Evolutionary conservation across 2,797 vertebrate genomes (phyloP).

Genomic region (Meriones psammophilus): DNA sequence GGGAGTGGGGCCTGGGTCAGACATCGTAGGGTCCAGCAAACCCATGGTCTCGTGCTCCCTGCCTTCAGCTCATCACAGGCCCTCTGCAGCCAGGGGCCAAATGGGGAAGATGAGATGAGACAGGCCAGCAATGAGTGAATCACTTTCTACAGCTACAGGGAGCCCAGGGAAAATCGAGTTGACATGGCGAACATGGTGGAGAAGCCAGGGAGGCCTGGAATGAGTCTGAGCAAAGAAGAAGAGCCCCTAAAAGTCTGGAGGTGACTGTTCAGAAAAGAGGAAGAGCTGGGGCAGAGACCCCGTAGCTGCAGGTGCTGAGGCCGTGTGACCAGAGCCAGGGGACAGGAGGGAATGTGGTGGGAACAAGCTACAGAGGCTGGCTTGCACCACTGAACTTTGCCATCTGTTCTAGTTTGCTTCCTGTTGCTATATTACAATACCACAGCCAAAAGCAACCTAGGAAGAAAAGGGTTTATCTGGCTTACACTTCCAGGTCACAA

Average conservation of each 20-base stretch:
- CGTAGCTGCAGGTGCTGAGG: not conserved
- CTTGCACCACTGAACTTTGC: not conserved
- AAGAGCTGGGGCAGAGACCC: not conserved
- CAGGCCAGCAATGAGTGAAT: not conserved
- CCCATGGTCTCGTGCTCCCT: not conserved
- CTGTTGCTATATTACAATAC: not conserved
- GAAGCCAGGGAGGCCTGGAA: not conserved
- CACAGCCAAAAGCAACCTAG: not conserved
- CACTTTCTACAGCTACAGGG: not conserved
- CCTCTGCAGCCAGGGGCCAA: not conserved
- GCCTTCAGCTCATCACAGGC: too few species aligned
- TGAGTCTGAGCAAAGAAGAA: not conserved
- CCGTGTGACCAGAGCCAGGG: not conserved
- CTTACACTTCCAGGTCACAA: not conserved
- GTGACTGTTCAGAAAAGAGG: not conserved
- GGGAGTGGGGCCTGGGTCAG: not conserved
- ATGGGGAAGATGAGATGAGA: too few species aligned
- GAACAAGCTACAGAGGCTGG: not conserved
- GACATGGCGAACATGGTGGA: not conserved
- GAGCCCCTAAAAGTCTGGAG: not conserved
- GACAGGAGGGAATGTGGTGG: not conserved
- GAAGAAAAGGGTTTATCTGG: not conserved
- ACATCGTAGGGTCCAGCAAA: not conserved
- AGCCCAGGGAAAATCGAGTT: too few species aligned
- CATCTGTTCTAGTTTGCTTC: not conserved